These are phyloP conservation scores for Podocnemis expansa DNA, from an alignment of 2,113 vertebrate species.

Conservation along the genomic window DNA sequence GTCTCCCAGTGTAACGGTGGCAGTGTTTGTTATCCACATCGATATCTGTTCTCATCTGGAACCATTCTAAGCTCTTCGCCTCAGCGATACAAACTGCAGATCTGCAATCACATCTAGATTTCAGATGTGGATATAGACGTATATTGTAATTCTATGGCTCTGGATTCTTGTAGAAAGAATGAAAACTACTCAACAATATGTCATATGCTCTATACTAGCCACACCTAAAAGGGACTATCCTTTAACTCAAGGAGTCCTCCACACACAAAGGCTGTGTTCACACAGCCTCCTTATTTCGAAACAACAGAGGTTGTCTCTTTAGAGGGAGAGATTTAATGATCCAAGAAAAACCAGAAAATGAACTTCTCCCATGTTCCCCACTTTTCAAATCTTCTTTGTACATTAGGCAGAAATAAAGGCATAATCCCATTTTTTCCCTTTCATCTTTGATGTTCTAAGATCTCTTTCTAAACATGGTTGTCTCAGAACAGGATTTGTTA, in stretches of 20 bases:
- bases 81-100: neutral
- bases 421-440: neutral
- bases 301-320: no score
- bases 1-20: neutral
- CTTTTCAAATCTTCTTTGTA: neutral
- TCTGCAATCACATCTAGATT: neutral
- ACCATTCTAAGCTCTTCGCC: slow-evolving; percentile 35
- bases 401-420: neutral
- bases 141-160: neutral
- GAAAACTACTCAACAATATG: slow-evolving; percentile 15
- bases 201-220: neutral
- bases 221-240: neutral
- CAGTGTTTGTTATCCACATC: neutral
- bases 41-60: neutral
- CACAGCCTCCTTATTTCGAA: no score
- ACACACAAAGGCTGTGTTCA: no score
- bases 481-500: neutral
- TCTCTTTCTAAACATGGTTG: neutral
- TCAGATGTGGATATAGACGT: neutral
- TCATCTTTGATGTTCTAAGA: neutral
- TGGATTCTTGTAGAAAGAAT: slow-evolving; percentile 3
- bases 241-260: neutral
- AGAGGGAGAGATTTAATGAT: neutral
- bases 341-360: neutral
- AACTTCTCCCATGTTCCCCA: neutral